Evolutionary conservation across 2,113 vertebrate species (phyloP).

Genomic region (Origma solitaria): DNA sequence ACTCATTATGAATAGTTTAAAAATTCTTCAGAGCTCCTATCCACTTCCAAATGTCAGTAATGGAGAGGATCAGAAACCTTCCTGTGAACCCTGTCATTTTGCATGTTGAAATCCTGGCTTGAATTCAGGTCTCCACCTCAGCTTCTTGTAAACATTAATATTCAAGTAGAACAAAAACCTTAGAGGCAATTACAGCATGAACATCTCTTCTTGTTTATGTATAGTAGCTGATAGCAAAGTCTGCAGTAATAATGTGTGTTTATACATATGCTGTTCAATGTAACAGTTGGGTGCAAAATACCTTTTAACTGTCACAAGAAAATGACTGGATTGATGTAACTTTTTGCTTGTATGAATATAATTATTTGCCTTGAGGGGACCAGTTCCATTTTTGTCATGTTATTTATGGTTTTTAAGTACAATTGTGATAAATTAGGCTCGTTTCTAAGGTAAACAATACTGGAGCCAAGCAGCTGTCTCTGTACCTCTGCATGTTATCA

Average conservation of each 20-base stretch:
- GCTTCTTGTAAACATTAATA: slow-evolving; percentile 37
- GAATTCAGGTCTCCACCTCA: neutral
- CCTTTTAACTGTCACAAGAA: slow-evolving; percentile 20
- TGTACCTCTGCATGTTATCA: slow-evolving; percentile 52
- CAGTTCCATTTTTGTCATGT: slow-evolving; percentile 14
- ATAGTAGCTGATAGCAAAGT: slow-evolving; percentile 47
- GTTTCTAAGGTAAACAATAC: slow-evolving; percentile 39
- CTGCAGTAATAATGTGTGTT: slow-evolving; percentile 43
- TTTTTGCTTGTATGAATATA: neutral
- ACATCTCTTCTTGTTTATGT: slow-evolving; percentile 54
- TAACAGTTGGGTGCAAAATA: neutral
- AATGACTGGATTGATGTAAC: slow-evolving; percentile 19
- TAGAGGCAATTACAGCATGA: slow-evolving; percentile 38
- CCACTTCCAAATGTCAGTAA: neutral
- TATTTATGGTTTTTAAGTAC: slow-evolving; percentile 47
- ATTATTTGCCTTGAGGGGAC: slow-evolving; percentile 40
- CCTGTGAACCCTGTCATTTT: neutral
- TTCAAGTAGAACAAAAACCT: slow-evolving; percentile 24
- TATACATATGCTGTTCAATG: neutral
- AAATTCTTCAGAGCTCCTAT: neutral
- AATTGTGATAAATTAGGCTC: slow-evolving; percentile 59
- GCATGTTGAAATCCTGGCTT: neutral
- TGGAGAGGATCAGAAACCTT: neutral
- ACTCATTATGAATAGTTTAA: neutral
- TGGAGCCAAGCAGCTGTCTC: slow-evolving; percentile 47